phyloP scores from a whole-genome alignment of 2,797 vertebrate genomes.

The Brachymystax lenok region DNA sequence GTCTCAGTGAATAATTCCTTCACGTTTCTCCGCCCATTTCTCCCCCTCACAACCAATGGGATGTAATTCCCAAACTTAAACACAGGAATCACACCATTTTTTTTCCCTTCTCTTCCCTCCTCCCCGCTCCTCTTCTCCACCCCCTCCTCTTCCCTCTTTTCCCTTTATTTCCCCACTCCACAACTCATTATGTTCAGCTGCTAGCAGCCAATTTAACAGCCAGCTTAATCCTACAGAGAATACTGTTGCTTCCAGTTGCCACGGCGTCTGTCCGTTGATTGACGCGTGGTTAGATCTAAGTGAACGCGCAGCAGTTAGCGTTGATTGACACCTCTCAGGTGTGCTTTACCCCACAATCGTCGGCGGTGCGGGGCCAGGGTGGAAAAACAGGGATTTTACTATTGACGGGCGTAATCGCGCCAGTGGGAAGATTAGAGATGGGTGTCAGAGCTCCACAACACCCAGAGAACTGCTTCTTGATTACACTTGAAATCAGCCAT shows the following conservation, averaged over 20 bases:
- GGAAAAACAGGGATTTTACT: slow-evolving; percentile 45
- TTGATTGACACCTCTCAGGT: slow-evolving; percentile 70
- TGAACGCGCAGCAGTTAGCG: slow-evolving; percentile 50
- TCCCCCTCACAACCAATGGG: slow-evolving; percentile 45
- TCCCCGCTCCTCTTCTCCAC: neutral
- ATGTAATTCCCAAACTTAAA: slow-evolving; percentile 69
- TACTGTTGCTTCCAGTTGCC: slow-evolving; percentile 51
- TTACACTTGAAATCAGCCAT: slow-evolving; percentile 60
- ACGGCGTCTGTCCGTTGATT: slow-evolving; percentile 52
- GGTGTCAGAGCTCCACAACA: slow-evolving; percentile 43
- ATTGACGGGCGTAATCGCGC: slow-evolving; percentile 24
- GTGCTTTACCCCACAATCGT: slow-evolving; percentile 33
- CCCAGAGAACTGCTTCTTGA: slow-evolving; percentile 46
- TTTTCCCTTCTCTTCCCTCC: slow-evolving; percentile 13
- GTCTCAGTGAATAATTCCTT: slow-evolving; percentile 68
- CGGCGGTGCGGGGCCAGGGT: neutral
- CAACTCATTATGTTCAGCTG: slow-evolving; percentile 54
- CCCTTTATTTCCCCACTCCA: slow-evolving; percentile 37
- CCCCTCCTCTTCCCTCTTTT: slow-evolving; percentile 23
- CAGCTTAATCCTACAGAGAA: slow-evolving; percentile 73
- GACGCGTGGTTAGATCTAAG: slow-evolving; percentile 71
- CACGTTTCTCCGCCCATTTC: slow-evolving; percentile 65
- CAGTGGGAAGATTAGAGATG: slow-evolving; percentile 55
- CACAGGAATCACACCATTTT: slow-evolving; percentile 34
- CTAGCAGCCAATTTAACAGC: slow-evolving; percentile 74